Conservation (phyloP, 2,888 invertebrate genomes). For the Brenthis daphne region DNA sequence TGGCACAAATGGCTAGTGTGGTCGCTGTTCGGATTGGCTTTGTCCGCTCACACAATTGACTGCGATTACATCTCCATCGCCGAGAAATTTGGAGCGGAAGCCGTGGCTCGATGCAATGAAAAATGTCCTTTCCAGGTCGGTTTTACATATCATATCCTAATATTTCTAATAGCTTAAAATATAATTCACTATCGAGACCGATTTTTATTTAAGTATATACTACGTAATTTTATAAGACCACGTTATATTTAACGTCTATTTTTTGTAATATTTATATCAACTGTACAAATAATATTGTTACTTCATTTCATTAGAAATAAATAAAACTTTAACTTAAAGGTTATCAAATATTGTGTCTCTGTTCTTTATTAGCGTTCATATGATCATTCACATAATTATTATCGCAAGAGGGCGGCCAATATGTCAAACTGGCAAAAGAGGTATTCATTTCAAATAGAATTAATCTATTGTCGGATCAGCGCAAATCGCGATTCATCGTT, state of each 20-base stretch:
- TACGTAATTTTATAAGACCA: neutral
- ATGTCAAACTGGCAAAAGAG: neutral
- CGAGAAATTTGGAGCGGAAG: slow-evolving; percentile 81
- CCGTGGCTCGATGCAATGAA: slow-evolving; percentile 76
- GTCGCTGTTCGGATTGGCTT: slow-evolving; percentile 80
- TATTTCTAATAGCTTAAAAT: neutral
- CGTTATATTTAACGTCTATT: neutral
- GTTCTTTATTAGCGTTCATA: neutral
- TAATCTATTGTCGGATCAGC: slow-evolving; percentile 6
- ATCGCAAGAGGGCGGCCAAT: neutral
- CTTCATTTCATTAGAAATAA: neutral
- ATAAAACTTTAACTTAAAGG: slow-evolving; percentile 5
- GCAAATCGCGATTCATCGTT: slow-evolving; percentile 12
- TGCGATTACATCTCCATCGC: slow-evolving; percentile 80
- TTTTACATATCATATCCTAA: slow-evolving; percentile 36
- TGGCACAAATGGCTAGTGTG: slow-evolving; percentile 81
- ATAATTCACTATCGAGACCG: neutral
- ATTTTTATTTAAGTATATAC: neutral
- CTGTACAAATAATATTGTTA: too few species aligned
- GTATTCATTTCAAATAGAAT: neutral
- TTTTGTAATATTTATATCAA: neutral
- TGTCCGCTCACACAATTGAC: slow-evolving; percentile 80
- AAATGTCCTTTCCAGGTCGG: slow-evolving; percentile 80
- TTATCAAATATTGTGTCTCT: neutral
- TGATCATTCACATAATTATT: neutral